Evolutionary conservation across 2,888 invertebrate genomes (phyloP), one percentile per base, ranked within the genome.

Genomic region (Megalurothrips usitatus): DNA sequence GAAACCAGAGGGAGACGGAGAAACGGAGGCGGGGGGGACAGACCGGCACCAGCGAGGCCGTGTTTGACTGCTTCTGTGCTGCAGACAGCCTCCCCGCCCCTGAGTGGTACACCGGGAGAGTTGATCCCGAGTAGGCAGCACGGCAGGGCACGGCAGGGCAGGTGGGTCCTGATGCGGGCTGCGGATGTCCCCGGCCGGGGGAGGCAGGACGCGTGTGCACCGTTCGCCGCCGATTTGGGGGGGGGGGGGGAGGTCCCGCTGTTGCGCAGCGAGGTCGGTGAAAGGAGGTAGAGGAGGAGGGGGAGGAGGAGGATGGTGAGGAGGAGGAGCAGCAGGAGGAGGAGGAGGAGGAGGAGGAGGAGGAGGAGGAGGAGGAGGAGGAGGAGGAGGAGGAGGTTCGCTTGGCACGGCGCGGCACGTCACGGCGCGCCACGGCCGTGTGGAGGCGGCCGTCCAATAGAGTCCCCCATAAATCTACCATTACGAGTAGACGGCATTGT

Each of bases 401-500:
- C 68, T n/a, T 9, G 68, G 68, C 68, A 12, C 9, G 26, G 68
- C 1, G 68, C 9, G 26, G 26, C 23, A 12, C 3, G 12, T 10
- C 23, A 12, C 3, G 12, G 10, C 1, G 26, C 26, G 68, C 12
- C 58, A 17, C 4, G 68, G 68, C 9, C 68, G 26, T 26, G 68
- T 23, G 68, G 52, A 26, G 23, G 68, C 26, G 68, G 68, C 23
- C 68, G 26, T 75, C 68, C 68, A 75, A 75, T 75, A 75, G 68
- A 26, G 68, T 12, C 68, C 68, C 23, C 68, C 68, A 75, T 75
- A 75, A 75, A 75, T 75, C 68, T 75, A 9, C 68, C 68, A 75
- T 75, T 75, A 75, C 68, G 68, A 75, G 68, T 17, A 58, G 68
- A 75, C 68, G 68, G 68, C 68, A 75, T 75, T 75, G 68, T 75